Evolutionary conservation across 2,888 invertebrate species (phyloP).

Genomic region (Eudemis profundana): DNA sequence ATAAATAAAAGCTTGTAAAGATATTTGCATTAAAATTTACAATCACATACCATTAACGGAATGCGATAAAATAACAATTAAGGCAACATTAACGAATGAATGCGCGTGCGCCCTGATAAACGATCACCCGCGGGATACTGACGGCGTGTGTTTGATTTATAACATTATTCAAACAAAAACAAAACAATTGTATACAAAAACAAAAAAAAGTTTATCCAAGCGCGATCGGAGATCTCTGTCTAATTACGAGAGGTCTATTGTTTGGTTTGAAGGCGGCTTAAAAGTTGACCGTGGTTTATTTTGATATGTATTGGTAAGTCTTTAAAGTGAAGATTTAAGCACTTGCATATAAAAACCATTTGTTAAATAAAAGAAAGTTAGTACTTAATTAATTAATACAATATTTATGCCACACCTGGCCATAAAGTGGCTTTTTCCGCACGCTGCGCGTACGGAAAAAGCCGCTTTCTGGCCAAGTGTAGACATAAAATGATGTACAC

Average conservation of each 20-base stretch:
- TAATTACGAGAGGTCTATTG: conserved; percentile 41
- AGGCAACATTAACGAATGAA: conserved; percentile 46
- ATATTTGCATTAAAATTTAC: not conserved
- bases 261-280: conserved; percentile 40
- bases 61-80: conserved; percentile 50
- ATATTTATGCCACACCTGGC: too few relatives aligned
- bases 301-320: not conserved
- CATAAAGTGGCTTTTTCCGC: too few relatives aligned
- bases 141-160: conserved; percentile 42
- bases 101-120: conserved; percentile 40
- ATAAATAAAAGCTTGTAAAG: not conserved
- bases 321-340: not conserved
- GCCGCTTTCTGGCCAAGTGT: too few relatives aligned
- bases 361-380: too few relatives aligned
- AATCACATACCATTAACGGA: conserved; percentile 39
- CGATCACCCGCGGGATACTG: conserved; percentile 32
- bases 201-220: conserved; percentile 36
- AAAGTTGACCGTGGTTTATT: conserved; percentile 19
- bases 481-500: too few relatives aligned
- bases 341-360: not conserved
- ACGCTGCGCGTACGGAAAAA: too few relatives aligned
- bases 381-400: too few relatives aligned
- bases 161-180: conserved; percentile 36
- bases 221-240: conserved; percentile 35
- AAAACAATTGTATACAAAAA: conserved; percentile 19